These are phyloP conservation scores for Didymodactylos carnosus DNA, from an alignment of 2,888 invertebrate species.

Conservation along the genomic window DNA sequence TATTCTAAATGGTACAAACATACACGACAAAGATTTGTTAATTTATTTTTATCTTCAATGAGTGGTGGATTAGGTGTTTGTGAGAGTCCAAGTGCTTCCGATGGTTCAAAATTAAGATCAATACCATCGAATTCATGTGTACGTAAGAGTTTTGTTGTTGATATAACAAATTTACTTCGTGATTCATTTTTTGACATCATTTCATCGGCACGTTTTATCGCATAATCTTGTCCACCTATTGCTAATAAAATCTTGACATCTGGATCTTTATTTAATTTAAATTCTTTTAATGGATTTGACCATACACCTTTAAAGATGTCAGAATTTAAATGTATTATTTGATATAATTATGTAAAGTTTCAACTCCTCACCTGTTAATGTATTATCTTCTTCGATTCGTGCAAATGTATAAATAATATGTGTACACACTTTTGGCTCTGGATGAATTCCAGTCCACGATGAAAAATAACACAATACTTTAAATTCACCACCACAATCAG, in stretches of 20 bases:
- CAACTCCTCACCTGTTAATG: background rate
- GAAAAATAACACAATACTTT: slow-evolving; percentile 11
- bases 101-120: slow-evolving; percentile 11
- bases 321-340: no score
- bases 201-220: background rate
- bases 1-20: background rate
- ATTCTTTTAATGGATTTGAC: slow-evolving; percentile 12
- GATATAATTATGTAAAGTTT: no score
- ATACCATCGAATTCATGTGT: slow-evolving; percentile 13
- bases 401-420: slow-evolving; percentile 14
- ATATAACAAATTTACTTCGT: slow-evolving; percentile 11
- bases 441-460: slow-evolving; percentile 12
- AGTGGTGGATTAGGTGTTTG: background rate
- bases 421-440: slow-evolving; percentile 5
- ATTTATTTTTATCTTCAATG: slow-evolving; percentile 9
- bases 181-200: slow-evolving; percentile 10
- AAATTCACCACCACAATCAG: slow-evolving; percentile 6
- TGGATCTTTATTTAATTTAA: slow-evolving; percentile 2
- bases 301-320: slow-evolving; percentile 3
- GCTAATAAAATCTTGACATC: slow-evolving; percentile 10
- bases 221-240: slow-evolving; percentile 13
- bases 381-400: slow-evolving; percentile 6
- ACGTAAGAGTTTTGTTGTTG: slow-evolving; percentile 3
- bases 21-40: slow-evolving; percentile 5
- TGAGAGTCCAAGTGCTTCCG: background rate